phyloP scores from a whole-genome alignment of 2,113 vertebrate genomes.

The Corythoichthys intestinalis region DNA sequence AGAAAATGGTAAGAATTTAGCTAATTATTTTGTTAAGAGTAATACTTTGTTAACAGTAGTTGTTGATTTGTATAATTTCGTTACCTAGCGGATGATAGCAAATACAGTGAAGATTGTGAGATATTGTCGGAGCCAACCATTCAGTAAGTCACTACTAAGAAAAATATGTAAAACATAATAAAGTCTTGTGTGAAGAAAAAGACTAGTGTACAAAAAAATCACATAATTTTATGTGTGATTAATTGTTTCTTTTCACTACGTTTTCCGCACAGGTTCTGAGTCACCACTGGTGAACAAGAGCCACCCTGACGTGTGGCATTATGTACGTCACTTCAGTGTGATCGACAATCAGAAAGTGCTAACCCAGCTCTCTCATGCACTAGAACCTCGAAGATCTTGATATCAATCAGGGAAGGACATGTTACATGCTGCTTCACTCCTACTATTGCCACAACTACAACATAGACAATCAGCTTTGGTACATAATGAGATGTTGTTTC shows the following conservation, averaged over 20 bases:
- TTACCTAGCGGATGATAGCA: constrained; percentile 92
- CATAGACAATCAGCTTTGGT: constrained; percentile 33
- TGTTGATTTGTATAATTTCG: constrained; percentile 33
- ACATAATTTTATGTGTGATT: background rate
- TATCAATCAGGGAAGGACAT: constrained; percentile 49
- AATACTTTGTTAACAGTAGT: background rate
- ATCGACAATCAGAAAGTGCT: constrained; percentile 99
- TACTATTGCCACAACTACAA: constrained; percentile 27
- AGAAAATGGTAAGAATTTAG: constrained; percentile 91
- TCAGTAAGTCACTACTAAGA: constrained; percentile 81
- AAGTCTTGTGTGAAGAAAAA: background rate
- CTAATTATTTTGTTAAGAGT: background rate
- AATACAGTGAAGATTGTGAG: constrained; percentile 89
- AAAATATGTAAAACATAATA: background rate
- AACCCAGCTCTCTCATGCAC: constrained; percentile 91
- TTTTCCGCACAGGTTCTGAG: constrained; percentile 76
- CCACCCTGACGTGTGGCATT: constrained; percentile 89
- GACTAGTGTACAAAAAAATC: background rate
- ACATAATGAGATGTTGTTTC: constrained; percentile 39
- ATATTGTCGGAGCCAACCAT: constrained; percentile 88
- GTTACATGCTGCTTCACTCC: constrained; percentile 59
- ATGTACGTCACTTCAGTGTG: constrained; percentile 90
- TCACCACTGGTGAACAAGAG: constrained; percentile 86
- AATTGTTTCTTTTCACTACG: background rate
- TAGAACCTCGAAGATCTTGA: constrained; percentile 91